Conservation (phyloP, 2,113 vertebrate species). For the Trematocara marginatum region DNA sequence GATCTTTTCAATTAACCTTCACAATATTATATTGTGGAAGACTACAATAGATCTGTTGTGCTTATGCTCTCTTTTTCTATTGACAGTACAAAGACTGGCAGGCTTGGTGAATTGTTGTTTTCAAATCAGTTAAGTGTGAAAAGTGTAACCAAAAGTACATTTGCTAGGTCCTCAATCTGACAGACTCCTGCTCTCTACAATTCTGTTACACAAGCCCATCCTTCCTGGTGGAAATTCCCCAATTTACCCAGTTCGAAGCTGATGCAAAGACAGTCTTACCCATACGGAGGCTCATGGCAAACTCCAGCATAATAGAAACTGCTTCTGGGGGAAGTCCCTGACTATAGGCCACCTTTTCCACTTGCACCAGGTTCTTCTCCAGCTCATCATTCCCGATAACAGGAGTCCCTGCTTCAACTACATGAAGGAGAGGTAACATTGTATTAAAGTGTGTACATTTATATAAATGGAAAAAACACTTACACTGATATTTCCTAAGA, state of each 20-base stretch:
- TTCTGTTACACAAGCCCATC: neutral
- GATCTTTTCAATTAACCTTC: neutral
- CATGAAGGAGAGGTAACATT: neutral
- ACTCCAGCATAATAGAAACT: slow-evolving; percentile 78
- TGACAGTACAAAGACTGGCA: neutral
- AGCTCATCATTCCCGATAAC: slow-evolving; percentile 58
- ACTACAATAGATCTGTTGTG: neutral
- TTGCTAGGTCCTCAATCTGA: neutral
- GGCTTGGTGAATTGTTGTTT: neutral
- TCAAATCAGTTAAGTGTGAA: neutral
- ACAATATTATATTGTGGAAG: accelerated
- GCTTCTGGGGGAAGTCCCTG: slow-evolving; percentile 80
- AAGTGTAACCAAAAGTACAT: neutral
- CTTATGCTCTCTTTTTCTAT: neutral
- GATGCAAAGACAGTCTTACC: slow-evolving; percentile 68
- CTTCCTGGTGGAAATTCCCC: neutral
- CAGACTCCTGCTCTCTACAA: neutral
- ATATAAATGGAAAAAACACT: neutral
- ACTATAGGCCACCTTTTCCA: slow-evolving; percentile 79
- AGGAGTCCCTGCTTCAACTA: slow-evolving; percentile 70
- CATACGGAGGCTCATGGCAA: slow-evolving; percentile 82
- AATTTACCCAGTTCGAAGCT: neutral
- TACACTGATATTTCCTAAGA: neutral
- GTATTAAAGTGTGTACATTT: neutral
- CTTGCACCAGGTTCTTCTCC: slow-evolving; percentile 72